Evolutionary conservation across 2,888 invertebrate species (phyloP).

Genomic region (Myopa tessellatipennis): DNA sequence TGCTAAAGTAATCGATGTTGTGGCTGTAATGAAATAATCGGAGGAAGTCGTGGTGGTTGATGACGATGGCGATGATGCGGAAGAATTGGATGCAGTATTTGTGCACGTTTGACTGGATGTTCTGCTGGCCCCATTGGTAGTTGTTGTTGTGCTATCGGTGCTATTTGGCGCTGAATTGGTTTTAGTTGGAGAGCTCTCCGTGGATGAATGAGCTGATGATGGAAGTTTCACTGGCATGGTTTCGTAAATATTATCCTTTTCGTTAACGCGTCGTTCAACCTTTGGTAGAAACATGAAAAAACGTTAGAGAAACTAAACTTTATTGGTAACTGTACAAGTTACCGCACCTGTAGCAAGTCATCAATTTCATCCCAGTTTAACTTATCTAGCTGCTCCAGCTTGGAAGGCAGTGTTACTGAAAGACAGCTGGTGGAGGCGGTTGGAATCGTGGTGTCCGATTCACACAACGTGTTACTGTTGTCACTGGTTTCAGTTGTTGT

Average conservation of each 20-base stretch:
- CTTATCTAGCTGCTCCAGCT: conserved; percentile 73
- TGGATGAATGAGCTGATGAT: conserved; percentile 70
- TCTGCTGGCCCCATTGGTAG: conserved; percentile 48
- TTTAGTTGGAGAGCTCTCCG: conserved; percentile 64
- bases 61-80: conserved; percentile 45
- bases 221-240: conserved; percentile 75
- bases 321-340: background rate
- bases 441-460: conserved; percentile 48
- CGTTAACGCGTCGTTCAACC: conserved; percentile 75
- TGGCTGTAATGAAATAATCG: conserved; percentile 65
- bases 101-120: conserved; percentile 43
- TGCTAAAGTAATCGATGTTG: conserved; percentile 57
- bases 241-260: conserved; percentile 75
- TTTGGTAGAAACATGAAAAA: conserved; percentile 32
- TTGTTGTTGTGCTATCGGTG: conserved; percentile 52
- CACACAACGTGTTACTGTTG: conserved; percentile 57
- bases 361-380: conserved; percentile 79
- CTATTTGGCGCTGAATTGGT: conserved; percentile 56
- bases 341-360: conserved; percentile 72
- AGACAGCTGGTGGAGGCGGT: conserved; percentile 59
- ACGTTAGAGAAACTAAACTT: no score
- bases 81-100: conserved; percentile 37
- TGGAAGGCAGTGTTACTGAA: conserved; percentile 74
- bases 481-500: conserved; percentile 55
- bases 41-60: conserved; percentile 55